Evolutionary conservation across 2,888 invertebrate species (phyloP).

Genomic region (Aphidoletes aphidimyza): DNA sequence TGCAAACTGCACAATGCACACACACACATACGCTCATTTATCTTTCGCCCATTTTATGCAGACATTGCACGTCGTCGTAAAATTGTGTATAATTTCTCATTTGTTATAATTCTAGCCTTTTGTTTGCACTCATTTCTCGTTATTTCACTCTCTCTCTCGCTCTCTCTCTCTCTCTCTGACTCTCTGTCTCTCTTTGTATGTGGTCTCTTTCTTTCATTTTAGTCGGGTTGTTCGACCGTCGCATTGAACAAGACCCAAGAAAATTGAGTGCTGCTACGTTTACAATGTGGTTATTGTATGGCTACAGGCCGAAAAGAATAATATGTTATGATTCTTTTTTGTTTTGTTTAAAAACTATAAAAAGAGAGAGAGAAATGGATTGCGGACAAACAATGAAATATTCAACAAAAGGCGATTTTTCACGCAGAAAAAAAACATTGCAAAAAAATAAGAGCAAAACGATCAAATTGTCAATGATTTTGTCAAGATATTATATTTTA

Average conservation of each 20-base stretch:
- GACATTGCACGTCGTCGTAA: constrained; percentile 49
- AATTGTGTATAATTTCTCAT: constrained; percentile 51
- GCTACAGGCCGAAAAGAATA: constrained; percentile 38
- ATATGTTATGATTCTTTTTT: constrained; percentile 39
- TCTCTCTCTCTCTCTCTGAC: neutral
- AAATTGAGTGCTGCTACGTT: constrained; percentile 39
- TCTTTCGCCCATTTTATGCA: constrained; percentile 25
- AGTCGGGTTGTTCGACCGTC: neutral
- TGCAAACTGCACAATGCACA: constrained; percentile 2
- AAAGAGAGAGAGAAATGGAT: neutral
- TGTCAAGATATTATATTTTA: constrained; percentile 47
- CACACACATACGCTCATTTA: constrained; percentile 4
- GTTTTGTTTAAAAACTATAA: neutral
- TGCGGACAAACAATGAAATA: constrained; percentile 12
- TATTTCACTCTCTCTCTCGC: neutral
- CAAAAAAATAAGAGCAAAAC: neutral
- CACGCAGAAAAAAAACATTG: neutral
- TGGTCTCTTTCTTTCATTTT: too few relatives aligned
- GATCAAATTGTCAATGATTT: constrained; percentile 45
- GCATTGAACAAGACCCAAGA: neutral
- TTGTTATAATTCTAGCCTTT: constrained; percentile 36
- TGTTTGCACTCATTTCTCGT: constrained; percentile 45
- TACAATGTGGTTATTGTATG: constrained; percentile 43
- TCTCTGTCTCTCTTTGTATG: neutral
- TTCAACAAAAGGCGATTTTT: neutral